phyloP scores from a whole-genome alignment of 2,888 invertebrate genomes.

The Chydorus sphaericus region DNA sequence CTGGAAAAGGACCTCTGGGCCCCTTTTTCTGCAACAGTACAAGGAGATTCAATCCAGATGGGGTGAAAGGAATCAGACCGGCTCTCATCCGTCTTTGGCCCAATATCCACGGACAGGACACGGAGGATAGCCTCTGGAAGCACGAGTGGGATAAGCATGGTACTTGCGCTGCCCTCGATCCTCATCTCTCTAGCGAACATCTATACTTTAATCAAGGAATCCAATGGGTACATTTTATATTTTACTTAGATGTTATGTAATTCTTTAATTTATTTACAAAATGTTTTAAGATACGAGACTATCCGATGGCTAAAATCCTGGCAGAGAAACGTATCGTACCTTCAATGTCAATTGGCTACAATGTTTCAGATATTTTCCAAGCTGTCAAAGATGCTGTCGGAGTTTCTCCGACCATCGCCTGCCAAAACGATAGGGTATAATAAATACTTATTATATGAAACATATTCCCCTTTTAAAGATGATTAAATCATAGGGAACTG shows the following conservation, averaged over 20 bases:
- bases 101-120: conserved; percentile 46
- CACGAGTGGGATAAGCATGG: conserved; percentile 77
- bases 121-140: conserved; percentile 47
- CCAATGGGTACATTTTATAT: conserved; percentile 36
- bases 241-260: background rate
- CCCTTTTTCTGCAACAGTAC: conserved; percentile 56
- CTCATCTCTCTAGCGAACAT: conserved; percentile 41
- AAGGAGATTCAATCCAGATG: conserved; percentile 45
- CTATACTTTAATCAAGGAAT: conserved; percentile 55
- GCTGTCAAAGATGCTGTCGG: conserved; percentile 39
- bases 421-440: conserved; percentile 40
- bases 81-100: conserved; percentile 50
- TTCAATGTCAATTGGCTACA: conserved; percentile 31
- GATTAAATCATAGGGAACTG: conserved; percentile 30
- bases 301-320: conserved; percentile 45
- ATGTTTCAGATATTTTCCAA: conserved; percentile 34
- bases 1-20: conserved; percentile 45
- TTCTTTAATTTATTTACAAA: background rate
- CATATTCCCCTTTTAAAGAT: background rate
- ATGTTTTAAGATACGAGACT: conserved; percentile 32
- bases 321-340: conserved; percentile 41
- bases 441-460: background rate
- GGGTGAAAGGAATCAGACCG: conserved; percentile 41
- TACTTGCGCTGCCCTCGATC: conserved; percentile 50
- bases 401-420: conserved; percentile 46